These are phyloP conservation scores for Lepidonotus clava DNA, from an alignment of 2,888 invertebrate species.

Conservation along the genomic window DNA sequence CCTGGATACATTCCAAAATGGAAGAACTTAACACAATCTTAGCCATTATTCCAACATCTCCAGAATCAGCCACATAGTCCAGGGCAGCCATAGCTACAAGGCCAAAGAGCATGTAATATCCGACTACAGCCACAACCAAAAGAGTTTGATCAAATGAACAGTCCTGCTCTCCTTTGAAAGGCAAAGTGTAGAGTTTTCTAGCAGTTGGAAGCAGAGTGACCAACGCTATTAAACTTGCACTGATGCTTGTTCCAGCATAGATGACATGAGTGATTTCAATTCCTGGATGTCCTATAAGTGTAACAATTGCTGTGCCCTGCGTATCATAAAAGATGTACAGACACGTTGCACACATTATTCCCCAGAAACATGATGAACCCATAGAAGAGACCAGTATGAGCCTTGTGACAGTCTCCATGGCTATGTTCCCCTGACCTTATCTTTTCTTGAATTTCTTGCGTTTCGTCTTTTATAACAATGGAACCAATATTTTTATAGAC, in stretches of 20 bases:
- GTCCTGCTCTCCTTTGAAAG: not conserved
- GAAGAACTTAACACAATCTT: not conserved
- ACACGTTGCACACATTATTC: slow-evolving; percentile 74
- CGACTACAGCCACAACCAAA: slow-evolving; percentile 32
- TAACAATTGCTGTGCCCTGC: not conserved
- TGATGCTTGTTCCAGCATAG: not conserved
- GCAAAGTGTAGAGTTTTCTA: not conserved
- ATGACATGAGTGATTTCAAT: slow-evolving; percentile 66
- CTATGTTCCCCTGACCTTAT: not conserved
- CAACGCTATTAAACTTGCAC: not conserved
- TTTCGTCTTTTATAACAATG: not conserved
- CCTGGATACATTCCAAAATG: not conserved
- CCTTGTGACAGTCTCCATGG: slow-evolving; percentile 58
- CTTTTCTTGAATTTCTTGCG: not conserved
- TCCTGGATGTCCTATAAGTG: not conserved
- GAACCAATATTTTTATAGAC: slow-evolving; percentile 49
- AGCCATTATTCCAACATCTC: not conserved
- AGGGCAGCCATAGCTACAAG: slow-evolving; percentile 6
- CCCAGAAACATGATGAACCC: slow-evolving; percentile 66
- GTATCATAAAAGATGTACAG: slow-evolving; percentile 71
- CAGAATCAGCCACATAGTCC: not conserved
- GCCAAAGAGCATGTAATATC: slow-evolving; percentile 49
- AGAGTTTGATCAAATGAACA: slow-evolving; percentile 6
- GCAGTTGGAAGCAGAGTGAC: not conserved
- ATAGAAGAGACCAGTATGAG: slow-evolving; percentile 11